These are phyloP conservation scores for Cacatua alba DNA, from an alignment of 2,113 vertebrate genomes.

Conservation along the genomic window DNA sequence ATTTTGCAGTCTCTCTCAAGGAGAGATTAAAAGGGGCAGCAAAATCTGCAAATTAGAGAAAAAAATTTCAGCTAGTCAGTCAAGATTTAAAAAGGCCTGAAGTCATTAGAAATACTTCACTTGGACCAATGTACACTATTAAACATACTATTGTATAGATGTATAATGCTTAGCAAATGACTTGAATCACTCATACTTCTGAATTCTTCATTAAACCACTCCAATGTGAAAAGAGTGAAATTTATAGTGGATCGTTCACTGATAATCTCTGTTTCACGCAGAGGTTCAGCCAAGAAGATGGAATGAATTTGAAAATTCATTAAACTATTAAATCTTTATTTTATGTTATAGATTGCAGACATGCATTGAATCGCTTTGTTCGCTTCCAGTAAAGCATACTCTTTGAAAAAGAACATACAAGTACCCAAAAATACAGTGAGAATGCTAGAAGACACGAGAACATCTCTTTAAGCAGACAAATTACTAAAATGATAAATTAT, in stretches of 20 bases:
- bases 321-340: background rate
- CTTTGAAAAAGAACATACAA: background rate
- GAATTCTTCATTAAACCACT: background rate
- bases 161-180: background rate
- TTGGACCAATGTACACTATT: background rate
- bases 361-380: background rate
- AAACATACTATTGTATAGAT: background rate
- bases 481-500: background rate
- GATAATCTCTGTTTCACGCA: background rate
- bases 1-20: background rate
- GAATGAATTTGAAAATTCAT: background rate
- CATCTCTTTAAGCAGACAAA: background rate
- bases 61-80: background rate
- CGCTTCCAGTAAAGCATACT: background rate
- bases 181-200: background rate
- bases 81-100: background rate
- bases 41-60: background rate
- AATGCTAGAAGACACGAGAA: background rate
- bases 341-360: background rate
- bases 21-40: background rate
- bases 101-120: background rate
- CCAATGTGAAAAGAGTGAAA: background rate
- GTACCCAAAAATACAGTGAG: background rate
- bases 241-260: background rate
- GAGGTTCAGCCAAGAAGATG: background rate